Evolutionary conservation across 2,113 vertebrate genomes (phyloP).

Genomic region (Trichechus manatus): DNA sequence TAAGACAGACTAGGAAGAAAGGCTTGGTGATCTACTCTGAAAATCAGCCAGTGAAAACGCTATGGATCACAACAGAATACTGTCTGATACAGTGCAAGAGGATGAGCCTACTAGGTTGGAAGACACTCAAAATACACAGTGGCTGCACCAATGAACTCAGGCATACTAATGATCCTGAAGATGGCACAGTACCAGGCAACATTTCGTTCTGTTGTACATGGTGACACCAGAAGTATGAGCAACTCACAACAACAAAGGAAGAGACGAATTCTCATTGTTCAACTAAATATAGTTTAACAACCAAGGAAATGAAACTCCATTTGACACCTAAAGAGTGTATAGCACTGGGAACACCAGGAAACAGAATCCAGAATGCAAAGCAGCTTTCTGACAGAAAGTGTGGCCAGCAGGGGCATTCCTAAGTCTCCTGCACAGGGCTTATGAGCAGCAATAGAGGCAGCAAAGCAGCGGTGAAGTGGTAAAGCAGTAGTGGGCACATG

Average conservation of each 20-base stretch:
- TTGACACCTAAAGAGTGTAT: no score
- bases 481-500: accelerated
- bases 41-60: background rate
- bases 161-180: background rate
- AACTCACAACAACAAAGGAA: background rate
- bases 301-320: background rate
- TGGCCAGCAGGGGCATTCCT: no score
- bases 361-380: background rate
- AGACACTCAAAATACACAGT: background rate
- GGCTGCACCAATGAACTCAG: background rate
- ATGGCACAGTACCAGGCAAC: background rate
- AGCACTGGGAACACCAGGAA: background rate
- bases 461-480: background rate
- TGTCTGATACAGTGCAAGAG: background rate
- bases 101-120: background rate
- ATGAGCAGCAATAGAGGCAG: background rate
- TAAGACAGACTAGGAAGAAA: background rate
- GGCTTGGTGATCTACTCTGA: background rate
- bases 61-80: background rate
- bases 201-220: background rate
- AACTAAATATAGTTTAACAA: background rate
- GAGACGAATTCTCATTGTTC: no score
- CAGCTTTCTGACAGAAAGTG: background rate
- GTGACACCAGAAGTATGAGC: no score
- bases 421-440: background rate